phyloP scores from a whole-genome alignment of 2,888 invertebrate species.

The Galerucella pusilla region DNA sequence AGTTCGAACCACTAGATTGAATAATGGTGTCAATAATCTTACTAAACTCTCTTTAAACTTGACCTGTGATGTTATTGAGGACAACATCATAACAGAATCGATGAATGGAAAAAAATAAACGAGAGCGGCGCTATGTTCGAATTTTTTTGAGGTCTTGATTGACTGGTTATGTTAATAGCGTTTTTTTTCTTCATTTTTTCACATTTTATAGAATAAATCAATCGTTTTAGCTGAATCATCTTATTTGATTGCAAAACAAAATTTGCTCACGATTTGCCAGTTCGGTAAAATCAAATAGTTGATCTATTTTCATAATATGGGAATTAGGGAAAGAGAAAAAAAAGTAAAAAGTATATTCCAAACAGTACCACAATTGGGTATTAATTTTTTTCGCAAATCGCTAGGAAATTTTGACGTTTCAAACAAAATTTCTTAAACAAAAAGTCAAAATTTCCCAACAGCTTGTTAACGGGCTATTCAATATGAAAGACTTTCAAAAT shows the following conservation, averaged over 20 bases:
- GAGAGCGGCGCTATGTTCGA: constrained; percentile 7
- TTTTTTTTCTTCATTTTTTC: background rate
- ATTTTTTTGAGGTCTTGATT: constrained; percentile 8
- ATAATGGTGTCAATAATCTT: constrained; percentile 11
- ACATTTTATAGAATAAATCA: background rate
- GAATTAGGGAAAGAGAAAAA: too few species aligned
- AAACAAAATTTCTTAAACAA: too few species aligned
- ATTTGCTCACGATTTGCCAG: background rate
- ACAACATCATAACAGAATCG: constrained; percentile 5
- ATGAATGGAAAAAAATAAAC: constrained; percentile 12
- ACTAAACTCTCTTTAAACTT: constrained; percentile 7
- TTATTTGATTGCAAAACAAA: background rate
- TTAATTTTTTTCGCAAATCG: too few species aligned
- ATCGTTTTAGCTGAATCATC: background rate
- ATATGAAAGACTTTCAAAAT: too few species aligned
- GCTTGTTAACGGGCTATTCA: too few species aligned
- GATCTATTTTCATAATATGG: too few species aligned
- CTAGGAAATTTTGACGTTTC: too few species aligned
- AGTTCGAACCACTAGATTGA: background rate
- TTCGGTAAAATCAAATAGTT: too few species aligned
- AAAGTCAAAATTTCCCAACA: too few species aligned
- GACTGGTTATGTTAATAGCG: constrained; percentile 12
- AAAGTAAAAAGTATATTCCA: too few species aligned
- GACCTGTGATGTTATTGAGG: constrained; percentile 12
- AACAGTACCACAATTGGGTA: too few species aligned